These are phyloP conservation scores for Epinotia demarniana DNA, from an alignment of 2,888 invertebrate genomes.

Conservation along the genomic window DNA sequence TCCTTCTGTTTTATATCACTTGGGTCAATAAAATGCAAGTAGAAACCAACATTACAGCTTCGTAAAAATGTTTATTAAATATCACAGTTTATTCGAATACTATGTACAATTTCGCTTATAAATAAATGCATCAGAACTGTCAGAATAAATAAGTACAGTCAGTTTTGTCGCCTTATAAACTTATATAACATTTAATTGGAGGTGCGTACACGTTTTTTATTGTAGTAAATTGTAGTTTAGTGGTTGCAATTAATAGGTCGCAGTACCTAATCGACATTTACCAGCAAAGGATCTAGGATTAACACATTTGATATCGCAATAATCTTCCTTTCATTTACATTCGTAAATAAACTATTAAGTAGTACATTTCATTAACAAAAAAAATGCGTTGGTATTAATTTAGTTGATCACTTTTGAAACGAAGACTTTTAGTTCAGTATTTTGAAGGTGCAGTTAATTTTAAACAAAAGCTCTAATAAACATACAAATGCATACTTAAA, in stretches of 20 bases:
- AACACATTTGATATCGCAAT: neutral
- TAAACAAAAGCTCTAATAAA: constrained; percentile 12
- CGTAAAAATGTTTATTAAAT: constrained; percentile 55
- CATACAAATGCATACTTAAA: constrained; percentile 1
- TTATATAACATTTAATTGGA: neutral
- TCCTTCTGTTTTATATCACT: constrained; percentile 47
- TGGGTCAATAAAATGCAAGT: constrained; percentile 17
- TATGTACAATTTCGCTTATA: constrained; percentile 45
- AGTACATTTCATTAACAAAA: neutral
- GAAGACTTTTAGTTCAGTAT: neutral
- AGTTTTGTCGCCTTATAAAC: neutral
- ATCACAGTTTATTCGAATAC: constrained; percentile 58
- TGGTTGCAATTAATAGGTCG: too few species aligned
- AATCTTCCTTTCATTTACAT: neutral
- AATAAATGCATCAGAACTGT: constrained; percentile 31
- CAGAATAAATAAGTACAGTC: neutral
- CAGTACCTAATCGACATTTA: too few species aligned
- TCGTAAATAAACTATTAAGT: neutral
- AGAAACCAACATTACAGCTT: constrained; percentile 34
- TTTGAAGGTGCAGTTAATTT: neutral
- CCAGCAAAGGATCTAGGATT: neutral
- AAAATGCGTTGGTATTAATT: neutral
- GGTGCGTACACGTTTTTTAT: neutral
- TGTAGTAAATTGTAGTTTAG: neutral
- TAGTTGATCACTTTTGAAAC: neutral